Percentiles rank a stretch among this genome's conserved stretches.
These are phyloP conservation scores for Gallinago media DNA, from an alignment of 2,113 vertebrate genomes.

Conservation along the genomic window DNA sequence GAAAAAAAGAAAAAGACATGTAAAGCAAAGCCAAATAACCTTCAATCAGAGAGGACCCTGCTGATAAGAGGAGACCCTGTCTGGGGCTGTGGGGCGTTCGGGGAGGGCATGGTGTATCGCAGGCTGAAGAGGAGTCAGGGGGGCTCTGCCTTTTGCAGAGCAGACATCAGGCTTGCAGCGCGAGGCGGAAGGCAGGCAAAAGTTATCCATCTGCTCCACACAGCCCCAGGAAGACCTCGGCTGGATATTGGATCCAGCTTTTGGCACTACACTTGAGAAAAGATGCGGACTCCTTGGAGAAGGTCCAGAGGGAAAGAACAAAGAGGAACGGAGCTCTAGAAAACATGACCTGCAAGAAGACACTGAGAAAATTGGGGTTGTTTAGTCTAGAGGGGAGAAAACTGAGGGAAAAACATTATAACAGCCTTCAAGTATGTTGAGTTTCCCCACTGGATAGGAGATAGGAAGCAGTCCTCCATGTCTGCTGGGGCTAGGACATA, in stretches of 20 bases:
- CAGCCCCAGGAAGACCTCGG: constrained; percentile 48
- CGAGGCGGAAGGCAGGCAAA: background rate
- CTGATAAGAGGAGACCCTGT: background rate
- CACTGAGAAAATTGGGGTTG: constrained; percentile 34
- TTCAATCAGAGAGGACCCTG: background rate
- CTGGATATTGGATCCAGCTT: constrained; percentile 54
- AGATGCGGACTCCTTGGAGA: constrained; percentile 46
- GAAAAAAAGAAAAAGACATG: background rate
- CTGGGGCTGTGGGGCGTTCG: background rate
- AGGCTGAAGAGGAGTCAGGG: background rate
- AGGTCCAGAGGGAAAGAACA: constrained; percentile 56
- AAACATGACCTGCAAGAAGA: constrained; percentile 50
- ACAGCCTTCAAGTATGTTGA: constrained; percentile 31
- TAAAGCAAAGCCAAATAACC: background rate
- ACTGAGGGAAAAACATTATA: constrained; percentile 45
- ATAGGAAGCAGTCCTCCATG: background rate
- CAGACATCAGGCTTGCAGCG: background rate
- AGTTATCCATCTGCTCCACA: constrained; percentile 47
- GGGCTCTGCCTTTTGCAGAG: background rate
- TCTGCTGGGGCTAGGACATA: background rate
- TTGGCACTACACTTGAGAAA: constrained; percentile 64
- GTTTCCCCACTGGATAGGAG: constrained; percentile 12
- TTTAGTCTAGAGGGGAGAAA: constrained; percentile 66
- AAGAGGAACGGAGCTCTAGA: constrained; percentile 58
- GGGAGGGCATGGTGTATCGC: background rate